Evolutionary conservation across 1,140 invertebrate species (phyloP).

Genomic region (Drusus annulatus): DNA sequence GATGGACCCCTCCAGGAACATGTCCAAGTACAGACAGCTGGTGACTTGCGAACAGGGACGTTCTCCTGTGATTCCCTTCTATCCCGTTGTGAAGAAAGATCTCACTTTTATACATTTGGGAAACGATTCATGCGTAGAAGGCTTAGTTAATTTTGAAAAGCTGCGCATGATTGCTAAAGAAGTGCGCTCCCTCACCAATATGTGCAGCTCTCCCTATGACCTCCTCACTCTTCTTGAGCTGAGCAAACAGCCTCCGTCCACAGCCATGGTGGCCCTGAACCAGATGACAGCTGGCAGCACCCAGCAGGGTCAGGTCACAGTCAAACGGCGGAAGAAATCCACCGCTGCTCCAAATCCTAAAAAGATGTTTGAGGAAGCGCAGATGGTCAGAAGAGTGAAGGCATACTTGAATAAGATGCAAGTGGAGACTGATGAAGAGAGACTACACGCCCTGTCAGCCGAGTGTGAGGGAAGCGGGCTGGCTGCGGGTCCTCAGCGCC

Average conservation of each 20-base stretch:
- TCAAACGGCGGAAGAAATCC: constrained; percentile 92
- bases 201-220: constrained; percentile 96
- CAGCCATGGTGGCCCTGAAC: constrained; percentile 91
- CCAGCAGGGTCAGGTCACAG: constrained; percentile 82
- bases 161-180: constrained; percentile 98
- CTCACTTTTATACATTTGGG: constrained; percentile 98
- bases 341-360: constrained; percentile 94
- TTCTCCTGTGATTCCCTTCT: constrained; percentile 97
- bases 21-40: constrained; percentile 97
- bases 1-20: constrained; percentile 98
- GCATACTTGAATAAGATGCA: constrained; percentile 95
- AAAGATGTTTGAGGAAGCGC: constrained; percentile 99
- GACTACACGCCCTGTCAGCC: constrained; percentile 89
- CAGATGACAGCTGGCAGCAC: constrained; percentile 83
- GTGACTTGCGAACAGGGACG: constrained; percentile 90
- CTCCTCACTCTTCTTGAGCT: constrained; percentile 87
- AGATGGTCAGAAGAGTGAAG: constrained; percentile 97
- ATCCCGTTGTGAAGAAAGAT: constrained; percentile 97
- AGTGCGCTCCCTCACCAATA: constrained; percentile 92
- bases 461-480: constrained; percentile 87
- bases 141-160: constrained; percentile 98
- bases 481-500: constrained; percentile 74
- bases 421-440: constrained; percentile 92
- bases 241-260: constrained; percentile 88
- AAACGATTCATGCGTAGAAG: constrained; percentile 95